Evolutionary conservation across 2,797 vertebrate species (phyloP), one percentile per base, ranked within the genome.

Genomic region (Aselliscus stoliczkanus): DNA sequence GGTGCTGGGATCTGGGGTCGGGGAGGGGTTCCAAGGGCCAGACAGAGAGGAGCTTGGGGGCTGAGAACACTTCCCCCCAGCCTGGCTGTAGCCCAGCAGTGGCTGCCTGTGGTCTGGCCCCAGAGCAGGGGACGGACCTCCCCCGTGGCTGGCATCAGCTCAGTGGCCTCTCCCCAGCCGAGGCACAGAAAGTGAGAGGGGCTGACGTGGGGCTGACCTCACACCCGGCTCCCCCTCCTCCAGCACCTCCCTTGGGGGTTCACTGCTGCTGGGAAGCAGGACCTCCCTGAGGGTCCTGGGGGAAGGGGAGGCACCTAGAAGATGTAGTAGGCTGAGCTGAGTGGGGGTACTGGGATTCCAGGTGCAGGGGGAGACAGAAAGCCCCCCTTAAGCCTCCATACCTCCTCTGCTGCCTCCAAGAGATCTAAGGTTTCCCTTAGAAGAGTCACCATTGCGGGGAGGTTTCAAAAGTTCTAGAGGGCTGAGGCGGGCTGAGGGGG

Each of bases 101-200:
- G 31, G 95, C 95, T 97, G 97, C 96, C 96, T 98, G 97, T 94
- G 97, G 97, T 97, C 97, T 98, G 97, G 97, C 96, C 93, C 50
- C 1, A 87, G 94, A 94, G 85, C 92, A 67, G 79, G 69, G 93
- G 96, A 97, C 92, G 96, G 97, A 97, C 96, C 97, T 97, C 97
- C 95, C 79, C 94, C 75, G 84, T 90, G 96, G 92, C 97, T 97
- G 97, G 95, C 95, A 93, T 88, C 12, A 5, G 2, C 95, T 93
- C 96, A 96, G 94, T 62, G 1, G 96, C 92, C 93, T 93, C 90
- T 80, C 93, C 94, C 96, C 95, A 80, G 93, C 91, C 92, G 72
- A 44, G 7, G 52, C 0, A 54, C 76, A 73, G 88, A 93, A 92
- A 95, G 86, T 23, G 88, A 90, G 94, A 95, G 89, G 88, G 81